Evolutionary conservation across 1,140 invertebrate genomes (phyloP).

Genomic region (Plodia interpunctella): DNA sequence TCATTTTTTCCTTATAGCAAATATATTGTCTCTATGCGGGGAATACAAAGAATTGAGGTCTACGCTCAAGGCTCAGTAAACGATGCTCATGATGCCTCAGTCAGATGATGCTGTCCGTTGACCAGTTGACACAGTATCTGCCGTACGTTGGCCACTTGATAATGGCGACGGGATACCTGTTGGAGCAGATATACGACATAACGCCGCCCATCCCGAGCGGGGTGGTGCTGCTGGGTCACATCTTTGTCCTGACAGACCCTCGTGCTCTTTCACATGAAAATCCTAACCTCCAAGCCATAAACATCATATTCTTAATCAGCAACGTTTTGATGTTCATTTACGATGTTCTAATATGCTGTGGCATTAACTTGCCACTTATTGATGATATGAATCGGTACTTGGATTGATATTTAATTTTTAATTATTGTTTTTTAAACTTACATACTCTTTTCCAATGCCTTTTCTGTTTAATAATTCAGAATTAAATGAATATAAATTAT

Average conservation of each 20-base stretch:
- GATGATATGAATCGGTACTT: conserved; percentile 26
- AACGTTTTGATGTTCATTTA: conserved; percentile 48
- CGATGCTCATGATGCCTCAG: conserved; percentile 11
- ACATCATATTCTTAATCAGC: conserved; percentile 45
- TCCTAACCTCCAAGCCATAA: conserved; percentile 41
- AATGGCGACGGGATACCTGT: conserved; percentile 55
- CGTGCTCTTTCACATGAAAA: conserved; percentile 32
- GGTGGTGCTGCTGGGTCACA: conserved; percentile 50
- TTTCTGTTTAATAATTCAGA: no score
- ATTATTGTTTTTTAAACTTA: conserved; percentile 3
- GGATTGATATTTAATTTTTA: conserved; percentile 12
- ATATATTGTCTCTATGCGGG: conserved; percentile 37
- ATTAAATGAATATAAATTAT: not conserved
- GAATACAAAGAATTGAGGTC: conserved; percentile 38
- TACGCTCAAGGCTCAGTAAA: conserved; percentile 17
- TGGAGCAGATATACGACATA: conserved; percentile 47
- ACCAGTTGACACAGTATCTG: conserved; percentile 34
- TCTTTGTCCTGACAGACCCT: conserved; percentile 49
- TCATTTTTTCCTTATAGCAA: conserved; percentile 34
- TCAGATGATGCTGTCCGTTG: conserved; percentile 14
- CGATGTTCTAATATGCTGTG: conserved; percentile 33
- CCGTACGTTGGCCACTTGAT: conserved; percentile 53
- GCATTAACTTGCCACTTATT: conserved; percentile 26
- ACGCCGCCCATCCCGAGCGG: conserved; percentile 46
- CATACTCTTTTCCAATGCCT: no score